A percentile compares a stretch with the other conserved stretches of the same genome.
phyloP scores from a whole-genome alignment of 2,797 vertebrate species.

The Sebastes variabilis region DNA sequence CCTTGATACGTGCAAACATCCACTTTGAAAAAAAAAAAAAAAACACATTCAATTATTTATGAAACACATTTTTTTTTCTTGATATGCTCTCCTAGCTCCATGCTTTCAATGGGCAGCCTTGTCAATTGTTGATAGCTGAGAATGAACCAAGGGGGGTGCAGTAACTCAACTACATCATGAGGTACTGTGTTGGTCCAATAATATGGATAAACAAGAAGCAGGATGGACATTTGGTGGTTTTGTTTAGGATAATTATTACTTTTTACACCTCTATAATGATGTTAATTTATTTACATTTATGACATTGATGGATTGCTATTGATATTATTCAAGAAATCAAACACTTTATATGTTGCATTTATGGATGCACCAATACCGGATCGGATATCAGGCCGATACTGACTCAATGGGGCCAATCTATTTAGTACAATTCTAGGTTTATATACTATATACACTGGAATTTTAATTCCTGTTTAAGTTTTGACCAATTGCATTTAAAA shows the following conservation, averaged over 20 bases:
- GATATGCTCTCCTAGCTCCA: constrained; percentile 33
- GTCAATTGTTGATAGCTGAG: constrained; percentile 61
- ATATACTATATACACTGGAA: too few relatives aligned
- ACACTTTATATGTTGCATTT: not conserved
- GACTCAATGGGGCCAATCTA: too few relatives aligned
- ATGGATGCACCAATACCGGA: too few relatives aligned
- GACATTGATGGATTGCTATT: not conserved
- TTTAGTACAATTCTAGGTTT: too few relatives aligned
- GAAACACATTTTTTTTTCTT: constrained; percentile 46
- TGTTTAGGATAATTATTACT: not conserved
- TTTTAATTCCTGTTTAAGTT: too few relatives aligned
- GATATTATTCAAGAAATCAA: not conserved
- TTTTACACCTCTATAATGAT: not conserved
- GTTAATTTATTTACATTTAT: not conserved
- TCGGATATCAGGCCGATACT: too few relatives aligned
- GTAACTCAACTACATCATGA: constrained; percentile 32
- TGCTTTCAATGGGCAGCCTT: constrained; percentile 55
- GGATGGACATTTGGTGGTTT: constrained; percentile 5
- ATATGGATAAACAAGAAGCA: constrained; percentile 23
- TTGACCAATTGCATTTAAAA: too few relatives aligned
- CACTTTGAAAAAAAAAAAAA: constrained; percentile 34
- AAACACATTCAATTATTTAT: constrained; percentile 61
- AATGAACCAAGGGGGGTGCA: constrained; percentile 23
- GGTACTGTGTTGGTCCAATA: constrained; percentile 22
- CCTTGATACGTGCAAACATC: constrained; percentile 59